These are phyloP conservation scores for Deroplatys truncata DNA, from an alignment of 2,888 invertebrate genomes.

Conservation along the genomic window DNA sequence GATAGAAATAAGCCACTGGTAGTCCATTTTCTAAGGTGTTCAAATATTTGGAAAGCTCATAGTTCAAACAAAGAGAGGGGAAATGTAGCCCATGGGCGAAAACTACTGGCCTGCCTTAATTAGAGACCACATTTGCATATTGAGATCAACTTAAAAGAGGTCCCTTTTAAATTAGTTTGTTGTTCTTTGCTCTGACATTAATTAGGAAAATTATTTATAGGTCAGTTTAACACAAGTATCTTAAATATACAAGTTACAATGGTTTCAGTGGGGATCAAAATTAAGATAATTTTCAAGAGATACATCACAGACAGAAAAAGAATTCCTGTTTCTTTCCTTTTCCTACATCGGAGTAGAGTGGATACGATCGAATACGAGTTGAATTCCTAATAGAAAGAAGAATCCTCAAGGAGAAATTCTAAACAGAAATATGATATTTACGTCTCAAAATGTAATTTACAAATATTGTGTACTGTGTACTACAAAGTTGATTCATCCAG, in stretches of 20 bases:
- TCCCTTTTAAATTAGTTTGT: background rate
- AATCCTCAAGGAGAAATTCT: no score
- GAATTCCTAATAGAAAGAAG: no score
- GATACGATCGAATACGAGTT: no score
- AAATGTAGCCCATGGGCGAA: background rate
- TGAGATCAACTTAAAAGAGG: background rate
- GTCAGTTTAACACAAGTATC: background rate
- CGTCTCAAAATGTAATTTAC: no score
- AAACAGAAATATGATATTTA: no score
- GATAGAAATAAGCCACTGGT: background rate
- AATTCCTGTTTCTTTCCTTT: no score
- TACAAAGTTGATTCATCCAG: no score
- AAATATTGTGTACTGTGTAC: no score
- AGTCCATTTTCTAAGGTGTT: background rate
- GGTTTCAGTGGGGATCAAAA: background rate
- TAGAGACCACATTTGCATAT: background rate
- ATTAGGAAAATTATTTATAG: background rate
- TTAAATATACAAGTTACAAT: background rate
- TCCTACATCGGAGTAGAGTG: no score
- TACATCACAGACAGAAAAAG: background rate
- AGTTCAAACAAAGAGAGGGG: background rate
- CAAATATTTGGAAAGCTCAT: background rate
- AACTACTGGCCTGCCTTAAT: background rate
- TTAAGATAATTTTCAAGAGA: background rate
- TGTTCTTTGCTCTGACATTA: background rate